These are phyloP conservation scores for Caenorhabditis macrosperma DNA, from an alignment of 2,888 invertebrate genomes.

Conservation along the genomic window DNA sequence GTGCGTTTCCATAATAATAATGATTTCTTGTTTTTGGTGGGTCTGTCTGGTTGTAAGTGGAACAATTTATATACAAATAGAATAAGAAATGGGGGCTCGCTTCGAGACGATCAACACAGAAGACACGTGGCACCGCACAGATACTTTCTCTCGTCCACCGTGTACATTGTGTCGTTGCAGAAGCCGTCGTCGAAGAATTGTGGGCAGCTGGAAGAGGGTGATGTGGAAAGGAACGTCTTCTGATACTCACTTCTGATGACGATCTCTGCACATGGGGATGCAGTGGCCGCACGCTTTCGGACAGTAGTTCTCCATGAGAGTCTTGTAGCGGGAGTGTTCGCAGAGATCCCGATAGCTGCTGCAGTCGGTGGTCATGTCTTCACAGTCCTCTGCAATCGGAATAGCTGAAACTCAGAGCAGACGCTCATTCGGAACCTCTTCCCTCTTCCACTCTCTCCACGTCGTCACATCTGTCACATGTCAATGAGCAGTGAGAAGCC, in stretches of 20 bases:
- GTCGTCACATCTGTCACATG: constrained; percentile 69
- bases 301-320: constrained; percentile 63
- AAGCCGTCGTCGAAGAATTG: constrained; percentile 67
- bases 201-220: constrained; percentile 58
- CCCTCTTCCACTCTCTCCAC: constrained; percentile 61
- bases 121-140: constrained; percentile 69
- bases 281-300: constrained; percentile 66
- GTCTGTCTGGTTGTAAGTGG: neutral
- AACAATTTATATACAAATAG: constrained; percentile 58
- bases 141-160: constrained; percentile 61
- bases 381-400: constrained; percentile 60
- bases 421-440: neutral
- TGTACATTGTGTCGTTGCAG: constrained; percentile 68
- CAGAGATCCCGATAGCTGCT: constrained; percentile 64
- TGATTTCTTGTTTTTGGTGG: constrained; percentile 43
- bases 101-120: constrained; percentile 45
- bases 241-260: constrained; percentile 66
- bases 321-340: constrained; percentile 49
- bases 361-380: constrained; percentile 62
- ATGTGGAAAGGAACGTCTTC: neutral
- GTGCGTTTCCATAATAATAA: constrained; percentile 34
- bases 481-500: constrained; percentile 69
- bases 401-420: too few species aligned
- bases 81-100: constrained; percentile 8
- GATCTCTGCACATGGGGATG: constrained; percentile 64